Evolutionary conservation across 2,888 invertebrate genomes (phyloP).

Genomic region (Taphrorychus bicolor): DNA sequence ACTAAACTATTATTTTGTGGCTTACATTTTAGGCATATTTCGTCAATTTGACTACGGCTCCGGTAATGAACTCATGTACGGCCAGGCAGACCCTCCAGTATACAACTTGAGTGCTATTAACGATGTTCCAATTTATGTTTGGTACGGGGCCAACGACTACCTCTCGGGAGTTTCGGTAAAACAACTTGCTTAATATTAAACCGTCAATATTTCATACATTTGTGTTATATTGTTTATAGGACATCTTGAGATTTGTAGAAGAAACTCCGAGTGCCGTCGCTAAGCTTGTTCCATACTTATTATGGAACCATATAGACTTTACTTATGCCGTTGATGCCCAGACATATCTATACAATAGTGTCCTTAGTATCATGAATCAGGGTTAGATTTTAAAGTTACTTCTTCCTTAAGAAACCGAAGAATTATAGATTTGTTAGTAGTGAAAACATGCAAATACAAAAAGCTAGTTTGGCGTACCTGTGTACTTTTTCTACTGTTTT

Average conservation of each 20-base stretch:
- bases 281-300: not conserved
- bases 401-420: too few species aligned
- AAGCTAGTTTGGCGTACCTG: too few species aligned
- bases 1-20: too few species aligned
- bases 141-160: constrained; percentile 15
- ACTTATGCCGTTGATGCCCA: not conserved
- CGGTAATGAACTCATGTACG: not conserved
- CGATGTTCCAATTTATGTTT: constrained; percentile 1
- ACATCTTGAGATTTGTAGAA: not conserved
- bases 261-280: constrained; percentile 1
- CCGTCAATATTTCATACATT: not conserved
- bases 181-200: not conserved
- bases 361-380: not conserved
- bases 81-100: not conserved
- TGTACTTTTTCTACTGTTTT: too few species aligned
- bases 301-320: constrained; percentile 19
- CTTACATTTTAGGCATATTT: constrained; percentile 2
- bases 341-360: constrained; percentile 2
- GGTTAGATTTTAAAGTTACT: too few species aligned
- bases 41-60: not conserved
- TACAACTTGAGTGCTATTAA: constrained; percentile 9
- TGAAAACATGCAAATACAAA: too few species aligned
- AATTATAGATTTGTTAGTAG: too few species aligned
- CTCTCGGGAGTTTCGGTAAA: constrained; percentile 5
- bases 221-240: not conserved